Evolutionary conservation across 2,888 invertebrate species (phyloP).

Genomic region (Pediacus dermestoides): DNA sequence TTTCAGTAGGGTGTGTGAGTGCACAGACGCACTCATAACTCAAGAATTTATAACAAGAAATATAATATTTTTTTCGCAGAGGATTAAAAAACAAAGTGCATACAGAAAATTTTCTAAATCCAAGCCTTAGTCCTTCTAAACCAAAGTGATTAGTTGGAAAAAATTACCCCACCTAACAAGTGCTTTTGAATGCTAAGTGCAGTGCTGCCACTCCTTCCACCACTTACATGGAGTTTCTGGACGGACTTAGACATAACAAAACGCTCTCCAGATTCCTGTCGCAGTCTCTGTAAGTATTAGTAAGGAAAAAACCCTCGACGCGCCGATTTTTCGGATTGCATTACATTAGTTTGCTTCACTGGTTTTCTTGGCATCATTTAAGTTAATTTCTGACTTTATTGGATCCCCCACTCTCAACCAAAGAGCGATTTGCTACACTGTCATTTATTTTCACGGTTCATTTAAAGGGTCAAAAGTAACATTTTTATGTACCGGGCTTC

Average conservation of each 20-base stretch:
- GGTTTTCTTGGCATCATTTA: slow-evolving; percentile 9
- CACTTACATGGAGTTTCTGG: slow-evolving; percentile 55
- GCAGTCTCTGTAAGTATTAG: slow-evolving; percentile 71
- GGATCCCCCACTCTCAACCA: slow-evolving; percentile 7
- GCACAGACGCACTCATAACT: no score
- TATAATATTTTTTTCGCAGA: no score
- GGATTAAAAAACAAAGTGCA: no score
- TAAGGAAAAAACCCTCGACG: no score
- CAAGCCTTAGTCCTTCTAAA: no score
- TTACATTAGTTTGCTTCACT: slow-evolving; percentile 5
- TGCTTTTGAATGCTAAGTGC: slow-evolving; percentile 25
- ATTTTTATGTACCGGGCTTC: no score
- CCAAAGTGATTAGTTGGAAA: no score
- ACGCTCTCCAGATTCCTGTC: slow-evolving; percentile 72
- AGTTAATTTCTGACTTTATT: slow-evolving; percentile 13
- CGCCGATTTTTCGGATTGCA: neutral
- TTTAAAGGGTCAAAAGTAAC: slow-evolving; percentile 13
- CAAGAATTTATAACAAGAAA: no score
- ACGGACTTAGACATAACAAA: slow-evolving; percentile 72
- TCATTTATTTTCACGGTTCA: slow-evolving; percentile 13
- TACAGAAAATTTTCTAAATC: no score
- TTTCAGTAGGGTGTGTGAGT: no score
- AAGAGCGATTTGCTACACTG: no score
- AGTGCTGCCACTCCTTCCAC: slow-evolving; percentile 8
- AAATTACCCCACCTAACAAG: slow-evolving; percentile 13